These are phyloP conservation scores for Bathynomus jamesi DNA, from an alignment of 1,140 invertebrate species.

Conservation along the genomic window DNA sequence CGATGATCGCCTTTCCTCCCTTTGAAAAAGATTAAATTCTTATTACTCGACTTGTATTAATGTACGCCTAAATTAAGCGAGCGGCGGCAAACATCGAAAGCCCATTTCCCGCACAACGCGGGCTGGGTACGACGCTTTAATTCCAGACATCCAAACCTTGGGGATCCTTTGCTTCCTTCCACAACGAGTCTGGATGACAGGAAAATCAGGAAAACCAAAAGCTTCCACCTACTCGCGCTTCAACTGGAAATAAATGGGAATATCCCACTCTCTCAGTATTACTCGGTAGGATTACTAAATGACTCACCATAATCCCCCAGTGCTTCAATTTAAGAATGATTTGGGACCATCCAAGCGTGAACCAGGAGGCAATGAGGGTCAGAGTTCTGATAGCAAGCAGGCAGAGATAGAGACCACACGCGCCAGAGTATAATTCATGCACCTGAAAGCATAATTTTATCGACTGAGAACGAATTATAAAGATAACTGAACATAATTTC, in stretches of 20 bases:
- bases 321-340: slow-evolving; percentile 31
- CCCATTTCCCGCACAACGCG: too few relatives aligned
- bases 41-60: too few relatives aligned
- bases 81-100: too few relatives aligned
- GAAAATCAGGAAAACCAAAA: background rate
- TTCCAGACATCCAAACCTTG: too few relatives aligned
- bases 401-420: slow-evolving; percentile 86
- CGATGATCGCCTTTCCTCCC: slow-evolving; percentile 54
- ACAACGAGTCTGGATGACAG: background rate
- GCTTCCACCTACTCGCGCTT: too few relatives aligned
- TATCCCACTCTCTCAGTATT: too few relatives aligned
- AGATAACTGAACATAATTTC: too few relatives aligned
- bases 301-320: slow-evolving; percentile 40
- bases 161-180: background rate
- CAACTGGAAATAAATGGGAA: too few relatives aligned
- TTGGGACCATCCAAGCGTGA: slow-evolving; percentile 69
- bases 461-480: too few relatives aligned
- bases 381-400: slow-evolving; percentile 74
- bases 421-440: slow-evolving; percentile 92
- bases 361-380: slow-evolving; percentile 70
- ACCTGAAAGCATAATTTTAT: slow-evolving; percentile 53
- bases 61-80: too few relatives aligned
- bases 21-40: slow-evolving; percentile 19
- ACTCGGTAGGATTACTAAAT: too few relatives aligned
- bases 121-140: too few relatives aligned